Evolutionary conservation across 1,140 invertebrate genomes (phyloP), one percentile per base, ranked within the genome.

Genomic region (Drosophila nigromelanica): DNA sequence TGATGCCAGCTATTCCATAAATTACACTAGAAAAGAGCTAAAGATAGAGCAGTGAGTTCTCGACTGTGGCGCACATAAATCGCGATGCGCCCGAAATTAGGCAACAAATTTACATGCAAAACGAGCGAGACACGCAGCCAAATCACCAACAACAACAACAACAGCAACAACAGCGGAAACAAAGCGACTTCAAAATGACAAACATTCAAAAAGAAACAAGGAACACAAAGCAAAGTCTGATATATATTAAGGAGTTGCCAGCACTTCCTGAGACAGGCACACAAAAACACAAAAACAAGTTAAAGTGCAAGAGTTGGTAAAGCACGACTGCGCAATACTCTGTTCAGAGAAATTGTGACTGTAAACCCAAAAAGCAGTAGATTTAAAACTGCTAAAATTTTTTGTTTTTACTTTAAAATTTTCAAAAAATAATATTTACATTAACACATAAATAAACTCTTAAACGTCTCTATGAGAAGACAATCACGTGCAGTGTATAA

Each of bases 91-190:
- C 69, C 62, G 67, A 89, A 87, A 87, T 82, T 85, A 86, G 81
- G 85, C 81, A 85, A 77, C 81, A 86, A 85, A 85, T 80, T 78
- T 81, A 60, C 73, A 79, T 71, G 77, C 54, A 64, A 86, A 89
- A 89, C 77, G 63, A 64, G 60, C 74, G 55, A 72, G 77, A 68
- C 68, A 72, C 56, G 47, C 83, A 76, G 75, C 78, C 82, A 89
- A 89, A 89, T 86, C 78, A 87, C 37, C 56, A 73, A 47, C 27
- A 30, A 51, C 43, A 37, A 43, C 37, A 47, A 14, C 70, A 77
- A 35, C 33, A 30, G 42, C 14, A 35, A 12, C 27, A 47, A 35
- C 40, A 52, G 33, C 43, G 42, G 33, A 61, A 61, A 61, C 66
- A 69, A 60, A 69, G 59, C 64, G 77, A 43, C 45, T 27, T 63